Conservation (phyloP, 2,113 vertebrate species). For the Pithys albifrons region DNA sequence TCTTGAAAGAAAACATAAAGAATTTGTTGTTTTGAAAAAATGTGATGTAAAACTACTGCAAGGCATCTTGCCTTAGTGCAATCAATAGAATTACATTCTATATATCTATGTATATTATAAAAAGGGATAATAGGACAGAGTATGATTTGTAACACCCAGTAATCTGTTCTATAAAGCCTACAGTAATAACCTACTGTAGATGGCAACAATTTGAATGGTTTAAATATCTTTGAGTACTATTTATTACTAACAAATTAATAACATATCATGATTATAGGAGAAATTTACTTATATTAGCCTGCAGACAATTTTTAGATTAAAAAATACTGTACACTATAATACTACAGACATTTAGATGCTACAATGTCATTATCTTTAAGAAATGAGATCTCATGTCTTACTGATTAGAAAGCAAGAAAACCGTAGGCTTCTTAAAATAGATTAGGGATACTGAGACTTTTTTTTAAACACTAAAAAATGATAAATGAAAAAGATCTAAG, state of each 20-base stretch:
- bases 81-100: background rate
- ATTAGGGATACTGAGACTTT: background rate
- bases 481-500: background rate
- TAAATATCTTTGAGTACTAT: background rate
- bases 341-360: background rate
- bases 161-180: background rate
- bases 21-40: background rate
- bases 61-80: background rate
- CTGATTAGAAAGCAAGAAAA: background rate
- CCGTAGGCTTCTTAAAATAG: background rate
- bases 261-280: background rate
- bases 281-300: background rate
- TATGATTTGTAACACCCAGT: background rate
- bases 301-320: background rate
- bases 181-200: background rate
- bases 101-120: background rate
- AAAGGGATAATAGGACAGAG: background rate
- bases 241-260: background rate
- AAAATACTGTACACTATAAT: background rate
- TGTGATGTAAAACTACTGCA: background rate
- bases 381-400: background rate
- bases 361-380: background rate
- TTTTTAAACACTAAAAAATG: background rate
- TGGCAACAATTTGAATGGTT: background rate
- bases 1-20: background rate